phyloP scores from a whole-genome alignment of 2,888 invertebrate genomes.

The Aphidoletes aphidimyza region DNA sequence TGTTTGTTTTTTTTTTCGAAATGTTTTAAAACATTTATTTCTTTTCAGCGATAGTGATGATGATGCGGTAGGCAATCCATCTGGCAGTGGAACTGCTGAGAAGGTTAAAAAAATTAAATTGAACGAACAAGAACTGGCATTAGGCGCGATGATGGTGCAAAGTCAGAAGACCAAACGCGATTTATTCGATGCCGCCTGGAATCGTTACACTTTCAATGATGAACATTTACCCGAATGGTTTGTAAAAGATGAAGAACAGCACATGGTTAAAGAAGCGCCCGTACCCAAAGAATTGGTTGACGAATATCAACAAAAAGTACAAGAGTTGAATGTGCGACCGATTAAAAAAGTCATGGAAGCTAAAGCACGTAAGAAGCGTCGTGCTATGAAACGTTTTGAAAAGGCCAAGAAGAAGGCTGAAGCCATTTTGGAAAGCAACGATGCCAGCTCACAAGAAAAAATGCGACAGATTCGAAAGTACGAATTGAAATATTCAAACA shows the following conservation, averaged over 20 bases:
- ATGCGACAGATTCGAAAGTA: conserved; percentile 89
- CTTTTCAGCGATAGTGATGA: conserved; percentile 61
- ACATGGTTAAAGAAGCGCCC: conserved; percentile 84
- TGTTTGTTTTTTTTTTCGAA: background rate
- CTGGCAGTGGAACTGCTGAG: conserved; percentile 70
- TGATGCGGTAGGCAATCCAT: conserved; percentile 72
- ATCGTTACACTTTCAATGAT: conserved; percentile 93
- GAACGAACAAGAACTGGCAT: conserved; percentile 87
- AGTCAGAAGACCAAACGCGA: conserved; percentile 93
- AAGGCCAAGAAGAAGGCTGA: conserved; percentile 97
- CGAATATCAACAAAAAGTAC: conserved; percentile 83
- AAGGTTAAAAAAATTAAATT: conserved; percentile 74
- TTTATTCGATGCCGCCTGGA: conserved; percentile 90
- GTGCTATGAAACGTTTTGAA: conserved; percentile 85
- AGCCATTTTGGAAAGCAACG: conserved; percentile 87
- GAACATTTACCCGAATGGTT: conserved; percentile 96
- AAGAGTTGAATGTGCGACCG: conserved; percentile 92
- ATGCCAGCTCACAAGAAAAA: conserved; percentile 93
- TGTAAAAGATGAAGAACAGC: conserved; percentile 89
- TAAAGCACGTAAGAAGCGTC: conserved; percentile 95
- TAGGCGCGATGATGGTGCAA: conserved; percentile 90
- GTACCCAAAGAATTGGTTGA: conserved; percentile 87
- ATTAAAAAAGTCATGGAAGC: conserved; percentile 99
- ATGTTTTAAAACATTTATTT: conserved; percentile 55
- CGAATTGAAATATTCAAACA: conserved; percentile 62